Base-by-base conservation (phyloP, 2,888 invertebrate genomes). In the Megastigmus dorsalis region DNA sequence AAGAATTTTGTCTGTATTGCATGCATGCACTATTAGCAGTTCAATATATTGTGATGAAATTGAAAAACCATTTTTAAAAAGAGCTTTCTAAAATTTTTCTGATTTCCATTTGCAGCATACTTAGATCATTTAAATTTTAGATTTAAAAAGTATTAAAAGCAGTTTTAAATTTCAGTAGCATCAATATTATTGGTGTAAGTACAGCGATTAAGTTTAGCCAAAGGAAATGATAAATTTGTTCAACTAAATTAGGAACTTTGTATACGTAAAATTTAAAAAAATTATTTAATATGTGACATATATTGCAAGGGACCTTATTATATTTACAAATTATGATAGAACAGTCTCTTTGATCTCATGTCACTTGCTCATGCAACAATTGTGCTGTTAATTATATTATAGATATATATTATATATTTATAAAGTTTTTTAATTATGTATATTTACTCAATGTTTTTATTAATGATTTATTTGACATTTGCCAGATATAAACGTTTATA, bases 331-430 rank as follows among this genome's bases (percentile, higher is more conserved):
- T 68, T 65, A 72, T 59, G 45, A 68, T 59, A 65, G 48, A 59
- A 20, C 41, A 71, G 60, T 70, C 60, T 57, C 65, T 69, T 55
- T 73, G 52, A 68, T 63, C 57, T 72, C 67, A 67, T 62, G 68
- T 68, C 57, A 68, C 55, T 63, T 62, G 48, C 62, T 63, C 63
- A 62, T 65, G 52, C 50, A 52, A 75, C 70, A 38, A 60, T 55
- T 60, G 70, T 70, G 54, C 66, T 70, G 75, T 75, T 75, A 70
- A 66, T 75, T 70, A 66, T 54, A 70, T 60, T 65, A 70, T 66
- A 70, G 55, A 68, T 70, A 50, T 63, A 75, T 75, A 70, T 70
- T 60, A 70, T 70, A 75, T 75, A 70, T 75, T 59, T 70, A 75
- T 66, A 55, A 70, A 69, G 55, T 66, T 75, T 66, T 75, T 65